phyloP scores from a whole-genome alignment of 2,113 vertebrate genomes.

The Gulo gulo region DNA sequence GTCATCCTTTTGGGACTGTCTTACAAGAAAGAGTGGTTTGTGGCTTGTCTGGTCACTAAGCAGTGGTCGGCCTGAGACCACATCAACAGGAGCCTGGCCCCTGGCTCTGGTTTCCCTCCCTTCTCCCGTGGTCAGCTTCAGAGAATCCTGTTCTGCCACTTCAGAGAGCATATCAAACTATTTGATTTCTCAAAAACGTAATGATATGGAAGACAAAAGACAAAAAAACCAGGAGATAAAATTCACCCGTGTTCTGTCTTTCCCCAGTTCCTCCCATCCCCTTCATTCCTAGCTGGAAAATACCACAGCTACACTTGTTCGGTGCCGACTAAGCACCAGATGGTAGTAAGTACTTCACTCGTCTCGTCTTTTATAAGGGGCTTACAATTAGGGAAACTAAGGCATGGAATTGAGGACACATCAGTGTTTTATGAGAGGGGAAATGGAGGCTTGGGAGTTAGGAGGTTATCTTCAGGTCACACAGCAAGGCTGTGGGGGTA shows the following conservation, averaged over 20 bases:
- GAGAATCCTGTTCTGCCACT: not conserved
- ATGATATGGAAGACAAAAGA: constrained; percentile 28
- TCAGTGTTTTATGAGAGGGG: not conserved
- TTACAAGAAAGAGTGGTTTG: not conserved
- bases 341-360: not conserved
- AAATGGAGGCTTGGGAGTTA: not conserved
- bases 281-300: not conserved
- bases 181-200: not conserved
- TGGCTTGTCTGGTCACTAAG: not conserved
- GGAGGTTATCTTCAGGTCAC: not conserved
- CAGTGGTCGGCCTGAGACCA: not conserved
- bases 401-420: not conserved
- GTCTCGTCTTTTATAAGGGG: not conserved
- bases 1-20: not conserved
- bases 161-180: not conserved
- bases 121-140: not conserved
- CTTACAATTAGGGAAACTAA: not conserved
- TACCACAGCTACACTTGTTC: not conserved
- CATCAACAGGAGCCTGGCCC: not conserved
- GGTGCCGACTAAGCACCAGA: not conserved
- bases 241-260: not conserved
- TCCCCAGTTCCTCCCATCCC: not conserved
- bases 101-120: not conserved
- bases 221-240: not conserved
- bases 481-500: not conserved